Base-by-base conservation (phyloP, 2,113 vertebrate species). In the Plecturocebus donacophilus region DNA sequence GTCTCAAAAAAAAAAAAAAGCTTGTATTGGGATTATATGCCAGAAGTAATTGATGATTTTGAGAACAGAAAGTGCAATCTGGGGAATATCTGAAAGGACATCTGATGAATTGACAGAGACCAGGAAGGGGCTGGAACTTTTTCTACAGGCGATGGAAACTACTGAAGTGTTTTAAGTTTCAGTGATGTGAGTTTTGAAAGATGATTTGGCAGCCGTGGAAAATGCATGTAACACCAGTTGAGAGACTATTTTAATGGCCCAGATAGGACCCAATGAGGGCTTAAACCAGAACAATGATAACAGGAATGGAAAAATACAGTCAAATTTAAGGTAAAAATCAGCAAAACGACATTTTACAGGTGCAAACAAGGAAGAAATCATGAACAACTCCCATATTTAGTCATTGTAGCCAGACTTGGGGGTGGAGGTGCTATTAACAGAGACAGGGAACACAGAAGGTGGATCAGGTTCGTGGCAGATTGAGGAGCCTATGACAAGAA, bases 251-350 rank as follows among this genome's bases (percentile, higher is more conserved):
- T 0, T 76, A 80, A 64, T 42, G 82, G 16, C 27, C 68, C 3
- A 27, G 52, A 9, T 23, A 47, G 21, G 87, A 90, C n/a, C 30
- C 35, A 35, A 0, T 58, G 30, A 90, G 61, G n/a, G 4, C 58
- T 92, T 87, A 79, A 79, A 11, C 54, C 10, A n/a, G 20, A 49
- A 85, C 49, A 84, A 27, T 71, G 32, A 54, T 82, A 66, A 70
- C 11, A 81, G 27, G 17, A 17, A 85, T 49, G 42, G 85, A 86
- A 71, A 93, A 89, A 10, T 76, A 6, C 83, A 87, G 82, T 89
- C 71, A 75, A 47, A 82, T 49, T 77, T 86, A 91, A 84, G 75
- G 35, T 87, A 81, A 90, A 64, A 91, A 87, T n/a, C 66, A 90
- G 21, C 38, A 84, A 90, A 95, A 86, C 19, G 30, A 25, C 40